Base-by-base conservation (phyloP, 2,888 invertebrate species). In the Leptothorax acervorum region DNA sequence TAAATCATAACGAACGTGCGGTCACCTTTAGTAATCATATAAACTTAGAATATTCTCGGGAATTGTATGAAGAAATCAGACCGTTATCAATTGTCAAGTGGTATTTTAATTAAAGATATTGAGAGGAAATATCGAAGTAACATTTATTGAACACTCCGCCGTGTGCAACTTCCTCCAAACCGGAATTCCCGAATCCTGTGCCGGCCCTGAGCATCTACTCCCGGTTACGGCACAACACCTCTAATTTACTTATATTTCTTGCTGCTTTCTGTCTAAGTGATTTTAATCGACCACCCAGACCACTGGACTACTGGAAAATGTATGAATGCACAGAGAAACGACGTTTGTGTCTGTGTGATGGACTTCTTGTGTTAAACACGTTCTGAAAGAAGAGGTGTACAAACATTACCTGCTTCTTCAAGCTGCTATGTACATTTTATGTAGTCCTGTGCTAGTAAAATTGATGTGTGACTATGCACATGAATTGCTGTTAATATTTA, bases 251-350 rank as follows among this genome's bases (percentile, higher is more conserved):
- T 35, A 35, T 62, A 62, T 62, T 62, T 62, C 62, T 63, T 9
- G 11, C n/a, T 63, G 39, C n/a, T 65, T 65, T 42, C 9, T 65
- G 65, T 42, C 65, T 23, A 65, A 65, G 39, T 65, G 65, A 65
- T 65, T 65, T 65, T 65, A 62, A 35, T 62, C 35, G 35, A 35
- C 18, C 35, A 62, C 39, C 39, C 23, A 65, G 23, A 65, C 5
- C 65, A 65, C n/a, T 42, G 39, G 39, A 65, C 2, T n/a, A 65
- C 9, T 42, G 65, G 39, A 65, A 65, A 42, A 65, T 65, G 65
- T 65, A 65, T 23, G 42, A 65, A 42, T 23, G 65, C 6, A 65
- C 65, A 39, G 39, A 65, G n/a, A 23, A 65, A 5, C 39, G 23
- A 4, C 65, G 65, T 39, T 65, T 65, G 11, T 65, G 39, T 23